Base-by-base conservation (phyloP, 2,797 vertebrate species). In the Pseudochaenichthys georgianus region DNA sequence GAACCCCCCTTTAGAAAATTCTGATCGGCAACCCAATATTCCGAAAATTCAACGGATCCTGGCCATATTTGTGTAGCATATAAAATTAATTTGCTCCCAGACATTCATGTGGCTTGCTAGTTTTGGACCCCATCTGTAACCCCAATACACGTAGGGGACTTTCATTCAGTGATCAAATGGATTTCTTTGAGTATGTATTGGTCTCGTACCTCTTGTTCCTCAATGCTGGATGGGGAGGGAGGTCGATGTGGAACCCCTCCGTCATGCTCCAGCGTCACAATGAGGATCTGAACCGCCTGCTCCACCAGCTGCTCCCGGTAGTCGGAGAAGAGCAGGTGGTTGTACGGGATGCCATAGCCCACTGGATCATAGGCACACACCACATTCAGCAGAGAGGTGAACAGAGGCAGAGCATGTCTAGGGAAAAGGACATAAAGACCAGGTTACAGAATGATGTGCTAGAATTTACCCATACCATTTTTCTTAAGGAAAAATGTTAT, bases 261-360 rank as follows among this genome's bases (percentile, higher is more conserved):
- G 76, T 99, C 98, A 0, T 98, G 97, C 93, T 99, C 98, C 90
- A 99, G 83, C 3, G 97, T 97, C 88, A 98, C 98, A 0, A 99
- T 99, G 65, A 99, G 96, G 84, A 99, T 97, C 91, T 99, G 98
- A 3, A 97, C 95, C 0, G 98, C 98, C 87, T 97, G 97, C 93
- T 99, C 98, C 87, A 99, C 98, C 88, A 99, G 93, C 1, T 97
- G 97, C 90, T 99, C 98, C 0, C 98, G 96, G 88, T 97, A 98
- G 94, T 99, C 98, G 0, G 97, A 96, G 93, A 99, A 99, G 10
- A 99, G 95, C 89, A 99, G 94, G 91, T 99, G 98, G 84, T 99
- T 99, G 94, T 99, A 99, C 1, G 98, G 98, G 83, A 99, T 98
- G 70, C 98, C 98, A 0, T 98, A 99, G 77, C 98, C 98, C 93